Base-by-base conservation (phyloP, 2,113 vertebrate genomes). In the Myotis davidii region DNA sequence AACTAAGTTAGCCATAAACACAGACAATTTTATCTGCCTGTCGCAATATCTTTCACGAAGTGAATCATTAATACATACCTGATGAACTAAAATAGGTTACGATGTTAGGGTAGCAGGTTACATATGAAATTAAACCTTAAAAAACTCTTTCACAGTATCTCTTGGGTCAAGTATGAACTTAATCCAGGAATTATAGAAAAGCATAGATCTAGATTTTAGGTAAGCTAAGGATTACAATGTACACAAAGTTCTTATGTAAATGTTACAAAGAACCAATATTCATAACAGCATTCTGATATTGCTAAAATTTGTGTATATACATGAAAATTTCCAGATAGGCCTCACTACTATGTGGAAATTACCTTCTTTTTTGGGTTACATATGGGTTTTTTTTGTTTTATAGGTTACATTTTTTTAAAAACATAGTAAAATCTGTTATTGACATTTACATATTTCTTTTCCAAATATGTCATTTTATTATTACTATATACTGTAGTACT, bases 1-100 rank as follows among this genome's bases (percentile, higher is more conserved):
- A 65, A 25, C 12, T 84, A 73, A 88, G 54, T 50, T 95, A 93
- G 64, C 45, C 50, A 20, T 77, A 83, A 90, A 77, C 34, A 91
- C 50, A 93, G 48, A 52, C 13, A 85, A 83, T 56, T 83, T 70
- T 76, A 70, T 70, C 81, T 86, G 39, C 11, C 4, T 37, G 42
- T 61, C 84, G 86, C 42, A 72, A 3, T 42, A 65, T 91, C 45
- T 87, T 72, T 87, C 83, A 95, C 59, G 45, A 81, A 94, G 56
- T 89, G 85, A 83, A 95, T 87, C 37, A 74, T 67, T 73, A 93
- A 87, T 72, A 95, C 94, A 84, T 85, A 90, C 50, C 2, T 72
- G 88, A 85, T 64, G 32, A 87, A 91, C 48, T 88, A 56, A 87
- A 88, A 88, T 21, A 39, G 48, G 11, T 95, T 74, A 74, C 25